Percentiles rank a stretch among this genome's conserved stretches.
These are phyloP conservation scores for Battus philenor DNA, from an alignment of 1,140 invertebrate genomes.

Conservation along the genomic window DNA sequence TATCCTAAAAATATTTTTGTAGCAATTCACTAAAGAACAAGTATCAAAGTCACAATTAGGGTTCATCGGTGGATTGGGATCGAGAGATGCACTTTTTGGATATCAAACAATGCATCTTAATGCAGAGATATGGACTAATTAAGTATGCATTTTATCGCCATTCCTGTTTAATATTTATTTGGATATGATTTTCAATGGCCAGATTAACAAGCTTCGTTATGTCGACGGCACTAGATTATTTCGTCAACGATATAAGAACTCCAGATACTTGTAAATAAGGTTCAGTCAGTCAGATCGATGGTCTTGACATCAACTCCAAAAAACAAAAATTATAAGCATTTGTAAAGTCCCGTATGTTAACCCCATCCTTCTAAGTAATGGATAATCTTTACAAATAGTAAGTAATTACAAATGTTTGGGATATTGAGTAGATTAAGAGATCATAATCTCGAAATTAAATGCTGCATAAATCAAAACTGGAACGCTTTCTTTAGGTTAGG, in stretches of 20 bases:
- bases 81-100: constrained; percentile 17
- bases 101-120: constrained; percentile 8
- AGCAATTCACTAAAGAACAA: no score
- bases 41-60: constrained; percentile 2
- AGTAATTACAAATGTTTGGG: background rate
- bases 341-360: no score
- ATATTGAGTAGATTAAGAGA: background rate
- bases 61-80: constrained; percentile 10
- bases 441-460: background rate
- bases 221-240: background rate
- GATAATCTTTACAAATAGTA: background rate
- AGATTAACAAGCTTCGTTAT: background rate
- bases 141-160: background rate
- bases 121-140: constrained; percentile 9
- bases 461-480: background rate
- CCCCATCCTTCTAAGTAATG: background rate
- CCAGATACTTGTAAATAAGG: no score
- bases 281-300: background rate
- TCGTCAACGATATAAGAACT: background rate
- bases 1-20: no score
- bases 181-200: background rate
- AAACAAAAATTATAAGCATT: no score
- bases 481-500: background rate
- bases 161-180: background rate
- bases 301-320: background rate